A percentile compares a stretch with the other conserved stretches of the same genome.
phyloP scores from a whole-genome alignment of 2,113 vertebrate species.

The Pithys albifrons region DNA sequence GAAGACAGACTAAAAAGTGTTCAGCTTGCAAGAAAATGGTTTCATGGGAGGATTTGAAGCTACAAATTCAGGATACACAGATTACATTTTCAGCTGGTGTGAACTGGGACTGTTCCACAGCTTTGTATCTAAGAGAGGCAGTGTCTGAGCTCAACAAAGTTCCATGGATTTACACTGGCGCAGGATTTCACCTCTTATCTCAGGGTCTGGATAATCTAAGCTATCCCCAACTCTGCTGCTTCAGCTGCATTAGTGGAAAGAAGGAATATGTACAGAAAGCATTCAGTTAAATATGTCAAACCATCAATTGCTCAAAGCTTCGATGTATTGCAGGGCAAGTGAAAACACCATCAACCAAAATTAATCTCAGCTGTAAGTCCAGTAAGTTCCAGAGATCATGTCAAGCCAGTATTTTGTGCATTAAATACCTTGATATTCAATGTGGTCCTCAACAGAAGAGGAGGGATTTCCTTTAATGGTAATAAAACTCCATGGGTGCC shows the following conservation, averaged over 20 bases:
- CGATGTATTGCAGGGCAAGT: not conserved
- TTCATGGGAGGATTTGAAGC: not conserved
- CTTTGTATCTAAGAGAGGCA: not conserved
- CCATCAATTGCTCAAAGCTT: not conserved
- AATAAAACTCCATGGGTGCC: slow-evolving; percentile 94
- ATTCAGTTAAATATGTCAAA: not conserved
- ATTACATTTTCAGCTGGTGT: not conserved
- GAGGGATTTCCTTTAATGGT: slow-evolving; percentile 85
- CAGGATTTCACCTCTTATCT: not conserved
- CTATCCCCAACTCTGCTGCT: not conserved
- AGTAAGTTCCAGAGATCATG: not conserved
- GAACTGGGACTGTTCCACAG: not conserved
- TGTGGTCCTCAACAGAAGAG: slow-evolving; percentile 88
- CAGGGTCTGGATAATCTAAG: not conserved
- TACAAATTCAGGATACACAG: not conserved
- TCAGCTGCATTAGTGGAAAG: not conserved
- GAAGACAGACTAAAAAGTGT: not conserved
- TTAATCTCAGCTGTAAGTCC: not conserved
- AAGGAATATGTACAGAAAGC: not conserved
- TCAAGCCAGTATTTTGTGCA: not conserved
- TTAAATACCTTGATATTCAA: slow-evolving; percentile 88
- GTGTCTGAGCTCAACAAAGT: not conserved
- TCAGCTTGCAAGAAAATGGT: not conserved
- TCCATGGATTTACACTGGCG: not conserved
- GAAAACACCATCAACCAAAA: not conserved